Evolutionary conservation across 2,888 invertebrate genomes (phyloP), one percentile per base, ranked within the genome.

Genomic region (Dryobotodes eremita): DNA sequence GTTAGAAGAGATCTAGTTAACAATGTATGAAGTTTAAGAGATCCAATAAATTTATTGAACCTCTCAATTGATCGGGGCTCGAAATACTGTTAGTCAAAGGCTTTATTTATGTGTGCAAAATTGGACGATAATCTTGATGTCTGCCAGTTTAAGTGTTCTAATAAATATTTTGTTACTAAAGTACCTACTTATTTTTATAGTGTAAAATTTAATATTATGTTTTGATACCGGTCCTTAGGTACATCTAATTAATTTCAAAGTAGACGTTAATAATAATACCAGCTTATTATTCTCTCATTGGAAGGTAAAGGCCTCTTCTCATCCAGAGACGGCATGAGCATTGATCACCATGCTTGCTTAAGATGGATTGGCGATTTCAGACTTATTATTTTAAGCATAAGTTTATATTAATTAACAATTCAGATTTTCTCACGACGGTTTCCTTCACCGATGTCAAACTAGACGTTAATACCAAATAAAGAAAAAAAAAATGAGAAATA

Each of bases 1-100:
- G 46, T 42, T 66, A 31, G 65, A 66, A 6, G 31, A 53, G 65
- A 73, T 66, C 75, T 82, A 17, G 76, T 86, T 80, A 85, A 85
- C 68, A 78, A 86, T 86, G 82, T 78, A 88, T 83, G 72, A 69
- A 76, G 65, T 64, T 71, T 73, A 70, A 80, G 68, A 55, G 69
- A 50, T 66, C 26, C 65, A 50, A 71, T 86, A 69, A 77, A 82
- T 62, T 13, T 23, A 62, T 36, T 23, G 62, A 2, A 11, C 23
- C 36, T 62, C 23, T 23, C 6, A 36, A 36, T 77, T 82, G 36
- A 5, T 23, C 10, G 13, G 53, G 7, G 50, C 31, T 42, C 31
- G 13, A 77, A 57, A 61, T 36, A 68, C 17, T 48, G 4, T 61
- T 53, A 50, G 55, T 68, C 0, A n/a, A 26, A 66, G 48, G 8